Evolutionary conservation across 2,113 vertebrate genomes (phyloP).

Genomic region (Egretta garzetta): DNA sequence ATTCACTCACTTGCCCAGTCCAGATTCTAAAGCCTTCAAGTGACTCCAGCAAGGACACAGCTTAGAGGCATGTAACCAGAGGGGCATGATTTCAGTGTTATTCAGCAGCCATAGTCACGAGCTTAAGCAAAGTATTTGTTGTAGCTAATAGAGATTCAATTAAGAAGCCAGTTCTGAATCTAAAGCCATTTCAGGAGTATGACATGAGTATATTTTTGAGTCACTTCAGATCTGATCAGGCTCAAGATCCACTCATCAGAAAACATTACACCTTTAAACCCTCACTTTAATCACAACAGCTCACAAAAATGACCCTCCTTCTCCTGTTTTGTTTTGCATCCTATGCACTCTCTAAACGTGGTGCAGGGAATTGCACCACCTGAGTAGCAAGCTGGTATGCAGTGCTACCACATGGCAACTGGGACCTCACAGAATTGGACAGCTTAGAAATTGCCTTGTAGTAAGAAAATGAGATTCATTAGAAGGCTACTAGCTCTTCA

Average conservation of each 20-base stretch:
- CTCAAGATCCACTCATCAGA: neutral
- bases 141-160: neutral
- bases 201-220: neutral
- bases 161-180: neutral
- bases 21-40: neutral
- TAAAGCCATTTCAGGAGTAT: neutral
- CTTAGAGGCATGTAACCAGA: neutral
- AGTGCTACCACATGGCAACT: neutral
- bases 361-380: neutral
- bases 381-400: accelerated
- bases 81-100: neutral
- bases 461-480: neutral
- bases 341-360: accelerated
- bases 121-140: neutral
- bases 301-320: neutral
- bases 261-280: neutral
- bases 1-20: neutral
- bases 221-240: neutral
- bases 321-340: neutral
- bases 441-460: neutral
- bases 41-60: neutral
- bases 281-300: neutral
- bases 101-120: neutral
- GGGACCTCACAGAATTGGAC: neutral
- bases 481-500: neutral